Conservation (phyloP, 2,888 invertebrate genomes). For the Agrochola macilenta region DNA sequence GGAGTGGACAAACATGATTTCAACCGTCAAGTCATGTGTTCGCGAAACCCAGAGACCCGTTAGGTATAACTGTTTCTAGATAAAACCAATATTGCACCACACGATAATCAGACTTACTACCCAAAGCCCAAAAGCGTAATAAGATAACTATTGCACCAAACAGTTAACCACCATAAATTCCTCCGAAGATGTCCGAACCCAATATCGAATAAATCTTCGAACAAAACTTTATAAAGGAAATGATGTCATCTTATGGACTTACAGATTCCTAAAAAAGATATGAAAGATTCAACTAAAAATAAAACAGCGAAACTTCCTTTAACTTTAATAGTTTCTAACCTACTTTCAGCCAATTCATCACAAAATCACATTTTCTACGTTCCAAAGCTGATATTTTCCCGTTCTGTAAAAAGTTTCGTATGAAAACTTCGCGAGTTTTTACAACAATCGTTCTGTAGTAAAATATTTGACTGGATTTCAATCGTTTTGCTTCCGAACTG, state of each 20-base stretch:
- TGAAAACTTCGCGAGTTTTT: constrained; percentile 49
- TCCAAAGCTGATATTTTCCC: constrained; percentile 49
- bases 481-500: constrained; percentile 43
- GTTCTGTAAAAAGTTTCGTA: constrained; percentile 46
- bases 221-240: constrained; percentile 6
- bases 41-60: too few species aligned
- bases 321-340: constrained; percentile 53
- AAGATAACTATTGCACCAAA: neutral
- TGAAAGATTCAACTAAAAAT: constrained; percentile 38
- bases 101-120: neutral
- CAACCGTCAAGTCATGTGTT: neutral
- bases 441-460: constrained; percentile 44
- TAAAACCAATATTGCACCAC: neutral
- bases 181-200: neutral
- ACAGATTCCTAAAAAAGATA: constrained; percentile 26
- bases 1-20: neutral
- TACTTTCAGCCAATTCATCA: constrained; percentile 57
- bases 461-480: constrained; percentile 53
- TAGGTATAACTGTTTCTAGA: neutral
- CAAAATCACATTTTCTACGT: constrained; percentile 59
- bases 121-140: neutral
- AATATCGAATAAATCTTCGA: neutral
- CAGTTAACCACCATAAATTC: neutral
- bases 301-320: constrained; percentile 36
- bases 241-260: constrained; percentile 1